Evolutionary conservation across 2,113 vertebrate genomes (phyloP), one percentile per base, ranked within the genome.

Genomic region (Microcebus tavaratra): DNA sequence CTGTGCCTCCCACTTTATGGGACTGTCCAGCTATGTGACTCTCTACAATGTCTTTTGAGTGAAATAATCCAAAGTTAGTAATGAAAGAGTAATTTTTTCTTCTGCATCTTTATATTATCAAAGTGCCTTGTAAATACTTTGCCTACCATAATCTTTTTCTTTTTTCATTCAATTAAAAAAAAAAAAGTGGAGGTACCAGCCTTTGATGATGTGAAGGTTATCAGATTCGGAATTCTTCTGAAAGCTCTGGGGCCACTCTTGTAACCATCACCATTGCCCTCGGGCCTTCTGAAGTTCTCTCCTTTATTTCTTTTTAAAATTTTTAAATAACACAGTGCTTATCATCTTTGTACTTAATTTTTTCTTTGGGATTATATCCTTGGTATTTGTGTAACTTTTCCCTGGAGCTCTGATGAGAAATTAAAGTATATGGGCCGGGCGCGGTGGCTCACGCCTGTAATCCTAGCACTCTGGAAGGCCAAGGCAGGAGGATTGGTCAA

Each of bases 301-400:
- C 31, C 18, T 82, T 87, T 87, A 76, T 85, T 73, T 59, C 85
- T 59, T 78, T 90, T n/a, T 68, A 65, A 61, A 20, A 48, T 59
- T 72, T 68, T 45, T 59, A 65, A 85, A 29, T 42, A 31, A 23
- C 39, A 85, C 34, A 79, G 13, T 50, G 34, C 73, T 55, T 65
- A 63, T 86, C 29, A 92, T 86, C 42, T 97, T 82, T 80, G 45
- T 70, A 68, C 72, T 87, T 78, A 68, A 21, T 88, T 94, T 94
- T 87, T 67, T 90, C 65, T 79, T 81, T 42, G 85, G 55, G 42
- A 79, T 57, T 68, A 75, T 87, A 63, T 92, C n/a, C 65, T 94
- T 91, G 48, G 65, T 84, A 90, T 95, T 85, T 94, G 59, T 29
- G 34, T 79, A 75, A 70, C 82, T 92, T 89, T 45, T 92, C 39